A percentile compares a stretch with the other conserved stretches of the same genome.
Evolutionary conservation across 2,797 vertebrate species (phyloP).

Genomic region (Micrastur ruficollis): DNA sequence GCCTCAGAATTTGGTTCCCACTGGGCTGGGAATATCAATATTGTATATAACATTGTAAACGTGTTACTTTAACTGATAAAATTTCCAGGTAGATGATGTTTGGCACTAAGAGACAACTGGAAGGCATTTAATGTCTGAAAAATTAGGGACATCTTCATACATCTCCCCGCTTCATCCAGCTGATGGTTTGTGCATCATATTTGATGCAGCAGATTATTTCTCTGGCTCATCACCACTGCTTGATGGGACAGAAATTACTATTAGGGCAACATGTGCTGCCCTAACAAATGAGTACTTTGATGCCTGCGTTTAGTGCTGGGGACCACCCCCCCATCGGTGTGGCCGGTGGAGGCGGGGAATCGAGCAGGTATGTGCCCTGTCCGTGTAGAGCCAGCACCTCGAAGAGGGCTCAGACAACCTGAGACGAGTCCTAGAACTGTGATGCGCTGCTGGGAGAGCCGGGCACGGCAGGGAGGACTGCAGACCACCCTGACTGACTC

Average conservation of each 20-base stretch:
- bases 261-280: background rate
- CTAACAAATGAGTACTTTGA: background rate
- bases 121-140: background rate
- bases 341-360: too few relatives aligned
- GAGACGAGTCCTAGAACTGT: background rate
- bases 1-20: background rate
- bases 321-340: too few relatives aligned
- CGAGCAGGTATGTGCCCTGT: rapidly evolving
- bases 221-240: background rate
- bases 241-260: background rate
- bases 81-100: background rate
- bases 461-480: background rate
- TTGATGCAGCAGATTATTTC: background rate
- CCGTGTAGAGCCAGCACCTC: background rate
- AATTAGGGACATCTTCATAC: background rate
- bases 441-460: background rate
- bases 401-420: background rate
- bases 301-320: background rate
- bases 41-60: background rate
- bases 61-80: background rate
- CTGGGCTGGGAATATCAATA: background rate
- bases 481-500: background rate
- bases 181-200: rapidly evolving
- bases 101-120: background rate
- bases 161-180: background rate